phyloP scores from a whole-genome alignment of 2,888 invertebrate species.

The Macaria notata region DNA sequence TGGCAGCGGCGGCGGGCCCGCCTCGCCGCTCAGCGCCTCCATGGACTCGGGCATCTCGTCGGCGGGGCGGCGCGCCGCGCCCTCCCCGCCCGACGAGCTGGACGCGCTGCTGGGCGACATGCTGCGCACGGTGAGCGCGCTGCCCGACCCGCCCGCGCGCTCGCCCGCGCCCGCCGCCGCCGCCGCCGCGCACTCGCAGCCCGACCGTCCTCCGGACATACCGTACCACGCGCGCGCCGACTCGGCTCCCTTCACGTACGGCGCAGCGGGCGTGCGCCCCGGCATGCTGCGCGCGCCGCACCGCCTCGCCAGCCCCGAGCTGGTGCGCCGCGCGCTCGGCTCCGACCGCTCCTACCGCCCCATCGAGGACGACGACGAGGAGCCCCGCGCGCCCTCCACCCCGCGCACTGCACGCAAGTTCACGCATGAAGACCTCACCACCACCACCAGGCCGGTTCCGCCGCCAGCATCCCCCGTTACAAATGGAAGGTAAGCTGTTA shows the following conservation, averaged over 20 bases:
- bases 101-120: slow-evolving; percentile 93
- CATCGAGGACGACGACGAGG: slow-evolving; percentile 70
- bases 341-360: slow-evolving; percentile 61
- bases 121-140: slow-evolving; percentile 93
- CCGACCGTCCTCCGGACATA: slow-evolving; percentile 82
- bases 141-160: slow-evolving; percentile 82
- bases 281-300: slow-evolving; percentile 87
- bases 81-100: slow-evolving; percentile 85
- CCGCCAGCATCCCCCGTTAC: slow-evolving; percentile 53
- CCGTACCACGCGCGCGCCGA: slow-evolving; percentile 96
- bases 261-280: slow-evolving; percentile 82
- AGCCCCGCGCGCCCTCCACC: slow-evolving; percentile 57
- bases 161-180: slow-evolving; percentile 39
- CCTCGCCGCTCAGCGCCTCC: slow-evolving; percentile 91
- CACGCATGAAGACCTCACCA: slow-evolving; percentile 68
- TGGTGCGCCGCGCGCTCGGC: slow-evolving; percentile 88
- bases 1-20: slow-evolving; percentile 58
- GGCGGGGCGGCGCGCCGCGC: slow-evolving; percentile 83
- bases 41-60: slow-evolving; percentile 96
- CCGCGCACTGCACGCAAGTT: slow-evolving; percentile 66
- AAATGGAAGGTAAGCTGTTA: slow-evolving; percentile 64
- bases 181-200: slow-evolving; percentile 66
- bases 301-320: slow-evolving; percentile 91
- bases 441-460: slow-evolving; percentile 52
- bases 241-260: slow-evolving; percentile 95